Evolutionary conservation across 2,888 invertebrate species (phyloP).

Genomic region (Drosophila mercatorum): DNA sequence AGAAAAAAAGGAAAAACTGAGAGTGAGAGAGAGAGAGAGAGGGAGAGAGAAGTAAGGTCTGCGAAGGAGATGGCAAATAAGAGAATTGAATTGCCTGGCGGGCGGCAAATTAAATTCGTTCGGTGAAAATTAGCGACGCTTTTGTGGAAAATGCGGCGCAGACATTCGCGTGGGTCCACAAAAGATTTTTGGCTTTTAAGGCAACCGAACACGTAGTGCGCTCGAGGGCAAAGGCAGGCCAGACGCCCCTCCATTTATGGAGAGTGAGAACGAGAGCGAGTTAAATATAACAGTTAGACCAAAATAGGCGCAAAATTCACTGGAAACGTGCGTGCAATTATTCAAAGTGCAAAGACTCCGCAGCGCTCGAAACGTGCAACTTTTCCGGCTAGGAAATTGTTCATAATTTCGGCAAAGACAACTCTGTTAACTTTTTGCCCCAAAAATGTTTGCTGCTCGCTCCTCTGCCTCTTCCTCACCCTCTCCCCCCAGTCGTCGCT

Average conservation of each 20-base stretch:
- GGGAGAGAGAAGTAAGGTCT: neutral
- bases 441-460: constrained; percentile 20
- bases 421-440: constrained; percentile 59
- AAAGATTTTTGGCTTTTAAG: constrained; percentile 54
- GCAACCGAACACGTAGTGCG: constrained; percentile 64
- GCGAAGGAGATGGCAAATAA: neutral
- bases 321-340: constrained; percentile 68
- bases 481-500: constrained; percentile 38
- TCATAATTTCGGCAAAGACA: constrained; percentile 65
- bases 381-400: constrained; percentile 42
- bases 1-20: constrained; percentile 1
- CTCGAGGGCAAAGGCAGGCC: constrained; percentile 21
- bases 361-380: constrained; percentile 33
- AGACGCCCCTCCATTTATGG: neutral
- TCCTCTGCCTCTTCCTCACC: too few species aligned
- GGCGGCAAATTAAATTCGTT: constrained; percentile 63
- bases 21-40: constrained; percentile 1
- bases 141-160: constrained; percentile 52
- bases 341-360: constrained; percentile 66
- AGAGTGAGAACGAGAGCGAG: constrained; percentile 5
- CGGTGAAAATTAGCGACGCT: constrained; percentile 64
- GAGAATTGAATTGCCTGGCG: constrained; percentile 58
- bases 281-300: constrained; percentile 36
- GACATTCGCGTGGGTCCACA: constrained; percentile 37
- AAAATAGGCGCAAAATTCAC: constrained; percentile 49